Evolutionary conservation across 2,797 vertebrate genomes (phyloP).

Genomic region (Caiman crocodilus): DNA sequence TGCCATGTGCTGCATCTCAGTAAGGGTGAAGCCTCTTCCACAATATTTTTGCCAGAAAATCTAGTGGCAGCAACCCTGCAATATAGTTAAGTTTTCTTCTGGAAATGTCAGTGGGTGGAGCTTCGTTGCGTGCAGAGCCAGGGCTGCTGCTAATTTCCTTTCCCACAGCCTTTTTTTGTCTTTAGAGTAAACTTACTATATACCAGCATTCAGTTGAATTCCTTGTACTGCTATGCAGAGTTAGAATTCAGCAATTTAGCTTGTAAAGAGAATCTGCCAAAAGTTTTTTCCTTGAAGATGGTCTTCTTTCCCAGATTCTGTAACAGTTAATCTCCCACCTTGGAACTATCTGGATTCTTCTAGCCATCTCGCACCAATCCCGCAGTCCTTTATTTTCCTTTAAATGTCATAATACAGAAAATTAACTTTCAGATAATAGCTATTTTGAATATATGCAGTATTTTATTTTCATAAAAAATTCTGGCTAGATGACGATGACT

Average conservation of each 20-base stretch:
- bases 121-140: not conserved
- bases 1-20: no score
- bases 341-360: not conserved
- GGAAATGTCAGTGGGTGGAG: not conserved
- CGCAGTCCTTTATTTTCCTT: not conserved
- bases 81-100: not conserved
- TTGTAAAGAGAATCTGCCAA: not conserved
- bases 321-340: not conserved
- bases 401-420: conserved; percentile 5
- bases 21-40: no score
- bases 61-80: no score
- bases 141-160: not conserved
- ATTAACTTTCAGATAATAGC: not conserved
- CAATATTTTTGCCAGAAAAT: no score
- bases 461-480: not conserved
- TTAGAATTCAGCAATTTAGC: not conserved
- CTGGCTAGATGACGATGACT: not conserved
- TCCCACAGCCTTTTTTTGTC: not conserved
- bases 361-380: not conserved
- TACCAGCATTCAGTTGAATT: not conserved
- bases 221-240: not conserved
- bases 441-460: not conserved
- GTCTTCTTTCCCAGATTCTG: not conserved
- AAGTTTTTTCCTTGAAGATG: not conserved
- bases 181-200: not conserved